Evolutionary conservation across 2,113 vertebrate species (phyloP).

Genomic region (Phylloscopus whistleri): DNA sequence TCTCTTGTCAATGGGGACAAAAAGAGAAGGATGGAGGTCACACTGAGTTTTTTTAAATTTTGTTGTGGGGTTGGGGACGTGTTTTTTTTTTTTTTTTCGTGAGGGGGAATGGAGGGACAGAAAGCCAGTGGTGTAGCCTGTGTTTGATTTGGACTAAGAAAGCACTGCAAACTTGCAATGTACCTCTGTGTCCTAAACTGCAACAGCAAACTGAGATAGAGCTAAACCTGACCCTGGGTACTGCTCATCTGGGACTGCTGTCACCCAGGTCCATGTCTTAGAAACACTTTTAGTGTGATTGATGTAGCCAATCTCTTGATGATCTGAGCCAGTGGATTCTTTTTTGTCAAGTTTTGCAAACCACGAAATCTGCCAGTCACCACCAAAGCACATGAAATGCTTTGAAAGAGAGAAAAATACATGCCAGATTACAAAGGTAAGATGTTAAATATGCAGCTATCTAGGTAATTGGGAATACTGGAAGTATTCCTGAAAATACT

Average conservation of each 20-base stretch:
- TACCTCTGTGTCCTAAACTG: neutral
- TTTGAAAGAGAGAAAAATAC: neutral
- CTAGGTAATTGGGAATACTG: neutral
- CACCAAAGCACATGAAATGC: neutral
- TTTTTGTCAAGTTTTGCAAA: neutral
- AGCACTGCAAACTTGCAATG: neutral
- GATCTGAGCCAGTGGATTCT: neutral
- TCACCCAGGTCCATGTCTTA: neutral
- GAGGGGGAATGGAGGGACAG: too few species aligned
- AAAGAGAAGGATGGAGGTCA: neutral
- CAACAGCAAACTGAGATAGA: neutral
- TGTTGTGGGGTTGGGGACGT: neutral
- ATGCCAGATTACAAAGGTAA: neutral
- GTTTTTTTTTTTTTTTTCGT: neutral
- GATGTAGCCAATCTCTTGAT: neutral
- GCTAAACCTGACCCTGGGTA: neutral
- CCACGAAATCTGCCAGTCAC: neutral
- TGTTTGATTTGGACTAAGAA: neutral
- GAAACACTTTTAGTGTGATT: neutral
- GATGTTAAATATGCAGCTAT: neutral
- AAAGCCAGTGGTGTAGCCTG: neutral
- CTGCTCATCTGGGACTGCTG: neutral
- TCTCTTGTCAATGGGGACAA: neutral
- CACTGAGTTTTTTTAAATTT: neutral
- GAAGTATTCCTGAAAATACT: slow-evolving; percentile 10